Conservation (phyloP, 2,888 invertebrate species). For the Tethea ocularis region DNA sequence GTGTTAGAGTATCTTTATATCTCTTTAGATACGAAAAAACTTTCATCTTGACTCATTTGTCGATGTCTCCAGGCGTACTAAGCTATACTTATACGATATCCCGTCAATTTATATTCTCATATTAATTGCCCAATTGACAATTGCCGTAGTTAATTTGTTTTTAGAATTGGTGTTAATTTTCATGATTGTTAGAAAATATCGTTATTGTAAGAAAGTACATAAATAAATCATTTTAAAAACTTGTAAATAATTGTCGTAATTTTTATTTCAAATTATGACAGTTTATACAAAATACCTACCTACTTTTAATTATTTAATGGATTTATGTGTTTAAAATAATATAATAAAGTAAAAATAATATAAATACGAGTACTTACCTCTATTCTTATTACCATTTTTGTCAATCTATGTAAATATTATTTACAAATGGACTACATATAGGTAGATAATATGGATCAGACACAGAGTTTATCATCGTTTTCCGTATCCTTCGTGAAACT, state of each 20-base stretch:
- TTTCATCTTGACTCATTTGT: constrained; percentile 24
- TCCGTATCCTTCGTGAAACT: no score
- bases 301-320: no score
- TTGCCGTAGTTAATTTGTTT: neutral
- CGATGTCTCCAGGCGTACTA: neutral
- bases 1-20: constrained; percentile 11
- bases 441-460: no score
- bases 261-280: neutral
- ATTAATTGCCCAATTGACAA: neutral
- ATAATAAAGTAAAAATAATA: no score
- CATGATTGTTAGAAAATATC: neutral
- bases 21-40: constrained; percentile 10
- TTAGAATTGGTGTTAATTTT: neutral
- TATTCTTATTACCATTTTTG: no score
- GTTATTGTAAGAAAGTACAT: no score
- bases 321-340: no score
- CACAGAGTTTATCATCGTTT: no score
- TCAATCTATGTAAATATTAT: no score
- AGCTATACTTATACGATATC: neutral
- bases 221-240: constrained; percentile 12
- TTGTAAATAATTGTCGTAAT: neutral
- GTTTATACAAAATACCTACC: neutral
- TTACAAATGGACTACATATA: no score
- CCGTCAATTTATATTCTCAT: neutral
- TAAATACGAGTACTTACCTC: no score